phyloP scores from a whole-genome alignment of 2,888 invertebrate species.

The Chaitophorus viminalis region DNA sequence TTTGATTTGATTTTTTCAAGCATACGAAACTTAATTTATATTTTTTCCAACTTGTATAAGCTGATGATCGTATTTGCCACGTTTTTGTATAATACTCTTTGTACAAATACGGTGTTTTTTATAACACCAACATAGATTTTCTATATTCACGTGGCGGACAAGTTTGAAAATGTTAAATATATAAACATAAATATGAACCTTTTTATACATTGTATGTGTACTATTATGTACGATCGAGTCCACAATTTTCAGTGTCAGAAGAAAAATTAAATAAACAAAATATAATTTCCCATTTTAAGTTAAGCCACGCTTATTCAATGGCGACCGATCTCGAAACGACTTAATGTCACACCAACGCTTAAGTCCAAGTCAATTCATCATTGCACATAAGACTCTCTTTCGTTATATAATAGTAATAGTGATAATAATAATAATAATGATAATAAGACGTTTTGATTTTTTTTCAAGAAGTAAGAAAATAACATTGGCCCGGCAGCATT shows the following conservation, averaged over 20 bases:
- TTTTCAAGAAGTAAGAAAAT: slow-evolving; percentile 53
- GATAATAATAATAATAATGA: slow-evolving; percentile 19
- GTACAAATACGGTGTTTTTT: neutral
- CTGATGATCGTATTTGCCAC: neutral
- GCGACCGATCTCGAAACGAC: slow-evolving; percentile 31
- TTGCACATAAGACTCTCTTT: slow-evolving; percentile 43
- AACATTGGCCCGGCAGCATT: slow-evolving; percentile 57
- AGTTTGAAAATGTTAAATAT: neutral
- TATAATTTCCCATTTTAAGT: slow-evolving; percentile 11
- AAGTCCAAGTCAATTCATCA: slow-evolving; percentile 57
- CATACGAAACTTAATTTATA: neutral
- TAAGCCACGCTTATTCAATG: slow-evolving; percentile 28
- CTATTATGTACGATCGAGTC: neutral
- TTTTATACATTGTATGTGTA: neutral
- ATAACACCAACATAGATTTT: neutral
- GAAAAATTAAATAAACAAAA: slow-evolving; percentile 8
- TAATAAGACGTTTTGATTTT: slow-evolving; percentile 51
- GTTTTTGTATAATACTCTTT: neutral
- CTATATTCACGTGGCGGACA: neutral
- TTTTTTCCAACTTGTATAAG: neutral
- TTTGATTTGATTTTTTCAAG: neutral
- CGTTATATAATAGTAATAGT: slow-evolving; percentile 34
- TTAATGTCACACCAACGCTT: slow-evolving; percentile 40
- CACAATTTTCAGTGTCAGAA: neutral
- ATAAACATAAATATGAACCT: neutral